These are phyloP conservation scores for Chouioia cunea DNA, from an alignment of 2,888 invertebrate species.

Conservation along the genomic window DNA sequence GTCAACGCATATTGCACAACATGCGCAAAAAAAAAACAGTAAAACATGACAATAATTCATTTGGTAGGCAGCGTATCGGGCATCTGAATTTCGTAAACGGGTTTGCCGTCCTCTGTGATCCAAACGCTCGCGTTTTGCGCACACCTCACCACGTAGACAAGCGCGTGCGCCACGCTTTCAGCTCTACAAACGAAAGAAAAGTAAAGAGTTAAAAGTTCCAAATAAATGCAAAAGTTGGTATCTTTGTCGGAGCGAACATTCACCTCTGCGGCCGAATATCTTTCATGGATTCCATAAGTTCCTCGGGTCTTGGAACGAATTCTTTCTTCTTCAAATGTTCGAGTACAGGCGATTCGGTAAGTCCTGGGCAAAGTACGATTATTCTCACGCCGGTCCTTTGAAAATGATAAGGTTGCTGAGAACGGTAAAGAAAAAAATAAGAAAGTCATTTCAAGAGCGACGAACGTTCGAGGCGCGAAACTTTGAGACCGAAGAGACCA, in stretches of 20 bases:
- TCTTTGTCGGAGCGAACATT: too few species aligned
- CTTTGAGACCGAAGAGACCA: conserved; percentile 6
- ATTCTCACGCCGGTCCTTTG: conserved; percentile 62
- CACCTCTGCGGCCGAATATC: conserved; percentile 55
- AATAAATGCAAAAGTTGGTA: too few species aligned
- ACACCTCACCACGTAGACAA: conserved; percentile 61
- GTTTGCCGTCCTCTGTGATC: conserved; percentile 63
- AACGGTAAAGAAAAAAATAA: conserved; percentile 21
- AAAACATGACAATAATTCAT: too few species aligned
- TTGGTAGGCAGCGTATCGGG: conserved; percentile 58
- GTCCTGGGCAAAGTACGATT: conserved; percentile 61
- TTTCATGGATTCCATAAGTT: conserved; percentile 43
- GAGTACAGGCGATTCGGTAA: conserved; percentile 52
- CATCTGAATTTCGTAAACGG: conserved; percentile 62
- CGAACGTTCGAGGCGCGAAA: background rate
- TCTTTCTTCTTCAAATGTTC: conserved; percentile 48
- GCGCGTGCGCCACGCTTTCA: conserved; percentile 59
- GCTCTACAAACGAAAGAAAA: conserved; percentile 54
- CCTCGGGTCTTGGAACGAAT: conserved; percentile 42
- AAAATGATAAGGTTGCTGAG: conserved; percentile 65
- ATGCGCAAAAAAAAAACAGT: too few species aligned
- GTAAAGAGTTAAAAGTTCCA: too few species aligned
- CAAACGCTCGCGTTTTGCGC: conserved; percentile 64
- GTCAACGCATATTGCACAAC: background rate
- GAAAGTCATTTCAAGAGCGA: background rate